These are phyloP conservation scores for Formica exsecta DNA, from an alignment of 1,140 invertebrate species.

Conservation along the genomic window DNA sequence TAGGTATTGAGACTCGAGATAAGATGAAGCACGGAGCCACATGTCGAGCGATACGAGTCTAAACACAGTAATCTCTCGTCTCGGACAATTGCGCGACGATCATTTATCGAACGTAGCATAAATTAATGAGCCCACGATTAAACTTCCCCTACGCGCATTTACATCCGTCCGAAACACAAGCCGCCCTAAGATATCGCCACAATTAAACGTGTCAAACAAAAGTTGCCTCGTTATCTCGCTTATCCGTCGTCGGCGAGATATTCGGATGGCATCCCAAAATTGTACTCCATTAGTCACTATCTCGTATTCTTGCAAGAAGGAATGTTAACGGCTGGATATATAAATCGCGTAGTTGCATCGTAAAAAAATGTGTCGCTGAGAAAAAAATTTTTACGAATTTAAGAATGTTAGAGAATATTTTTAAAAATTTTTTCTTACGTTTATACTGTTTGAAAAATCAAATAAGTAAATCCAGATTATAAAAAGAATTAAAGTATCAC, in stretches of 20 bases:
- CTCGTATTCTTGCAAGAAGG: not conserved
- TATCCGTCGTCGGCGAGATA: slow-evolving; percentile 16
- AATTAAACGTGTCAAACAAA: slow-evolving; percentile 54
- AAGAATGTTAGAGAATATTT: too few species aligned
- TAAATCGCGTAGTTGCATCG: slow-evolving; percentile 6
- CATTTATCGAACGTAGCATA: slow-evolving; percentile 15
- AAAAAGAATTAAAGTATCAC: too few species aligned
- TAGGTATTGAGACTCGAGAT: not conserved
- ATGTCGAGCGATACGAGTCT: not conserved
- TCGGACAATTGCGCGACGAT: slow-evolving; percentile 17
- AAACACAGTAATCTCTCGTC: slow-evolving; percentile 32
- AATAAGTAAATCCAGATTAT: too few species aligned
- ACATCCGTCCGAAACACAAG: not conserved
- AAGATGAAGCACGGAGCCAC: not conserved
- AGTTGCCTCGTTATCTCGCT: slow-evolving; percentile 55
- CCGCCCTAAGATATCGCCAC: slow-evolving; percentile 34
- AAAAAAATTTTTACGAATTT: not conserved
- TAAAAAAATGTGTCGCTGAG: not conserved
- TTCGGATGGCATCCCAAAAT: slow-evolving; percentile 11
- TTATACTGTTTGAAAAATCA: too few species aligned
- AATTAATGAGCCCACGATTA: slow-evolving; percentile 44
- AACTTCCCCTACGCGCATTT: slow-evolving; percentile 48
- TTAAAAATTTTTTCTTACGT: too few species aligned
- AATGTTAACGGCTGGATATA: not conserved
- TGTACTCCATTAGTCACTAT: slow-evolving; percentile 40